Evolutionary conservation across 2,888 invertebrate genomes (phyloP).

Genomic region (Agriotes lineatus): DNA sequence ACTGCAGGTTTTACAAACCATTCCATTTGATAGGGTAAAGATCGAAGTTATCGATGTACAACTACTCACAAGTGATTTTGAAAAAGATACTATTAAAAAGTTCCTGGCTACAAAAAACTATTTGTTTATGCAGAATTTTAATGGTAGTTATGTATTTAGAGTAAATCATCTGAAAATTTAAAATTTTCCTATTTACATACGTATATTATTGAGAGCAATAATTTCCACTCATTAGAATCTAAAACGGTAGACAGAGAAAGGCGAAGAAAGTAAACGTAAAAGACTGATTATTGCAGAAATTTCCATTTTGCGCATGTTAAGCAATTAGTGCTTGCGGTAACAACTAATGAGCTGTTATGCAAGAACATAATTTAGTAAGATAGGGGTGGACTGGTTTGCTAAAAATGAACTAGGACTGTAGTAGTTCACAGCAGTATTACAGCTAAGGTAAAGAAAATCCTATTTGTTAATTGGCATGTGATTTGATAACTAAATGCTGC

Average conservation of each 20-base stretch:
- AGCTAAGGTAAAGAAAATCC: background rate
- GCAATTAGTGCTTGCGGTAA: background rate
- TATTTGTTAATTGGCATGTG: background rate
- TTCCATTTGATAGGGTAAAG: conserved; percentile 70
- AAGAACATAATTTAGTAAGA: too few species aligned
- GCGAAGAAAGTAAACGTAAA: background rate
- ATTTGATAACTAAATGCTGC: background rate
- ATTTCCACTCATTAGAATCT: conserved; percentile 7
- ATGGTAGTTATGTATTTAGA: conserved; percentile 61
- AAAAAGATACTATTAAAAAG: conserved; percentile 62
- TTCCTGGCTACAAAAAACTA: conserved; percentile 63
- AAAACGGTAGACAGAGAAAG: background rate
- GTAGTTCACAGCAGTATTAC: background rate
- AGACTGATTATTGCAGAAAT: conserved; percentile 18
- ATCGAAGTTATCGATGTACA: conserved; percentile 66
- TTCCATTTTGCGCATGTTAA: background rate
- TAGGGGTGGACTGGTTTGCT: background rate
- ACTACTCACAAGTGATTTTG: conserved; percentile 57
- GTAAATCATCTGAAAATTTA: conserved; percentile 55
- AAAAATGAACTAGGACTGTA: background rate
- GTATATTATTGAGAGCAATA: conserved; percentile 14
- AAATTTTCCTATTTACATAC: conserved; percentile 1
- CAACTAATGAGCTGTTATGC: too few species aligned
- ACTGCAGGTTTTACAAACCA: conserved; percentile 69
- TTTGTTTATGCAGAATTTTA: conserved; percentile 60